phyloP scores from a whole-genome alignment of 1,140 invertebrate genomes.

The Caenorhabditis inopinata region DNA sequence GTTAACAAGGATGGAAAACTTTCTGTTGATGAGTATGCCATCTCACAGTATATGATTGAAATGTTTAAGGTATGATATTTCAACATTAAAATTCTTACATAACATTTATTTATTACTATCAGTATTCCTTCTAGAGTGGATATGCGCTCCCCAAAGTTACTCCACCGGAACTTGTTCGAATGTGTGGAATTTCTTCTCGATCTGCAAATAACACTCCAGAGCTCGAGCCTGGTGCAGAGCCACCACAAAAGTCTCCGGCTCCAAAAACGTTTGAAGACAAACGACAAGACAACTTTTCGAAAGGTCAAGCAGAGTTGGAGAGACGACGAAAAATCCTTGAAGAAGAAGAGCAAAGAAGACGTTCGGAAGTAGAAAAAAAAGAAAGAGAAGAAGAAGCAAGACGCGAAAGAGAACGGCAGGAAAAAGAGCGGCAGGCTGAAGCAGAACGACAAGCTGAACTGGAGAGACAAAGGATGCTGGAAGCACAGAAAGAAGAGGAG shows the following conservation, averaged over 20 bases:
- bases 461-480: conserved; percentile 73
- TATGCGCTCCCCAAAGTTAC: conserved; percentile 56
- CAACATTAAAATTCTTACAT: neutral
- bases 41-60: conserved; percentile 65
- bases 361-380: conserved; percentile 69
- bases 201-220: conserved; percentile 40
- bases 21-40: conserved; percentile 63
- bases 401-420: conserved; percentile 84
- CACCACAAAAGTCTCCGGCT: conserved; percentile 57
- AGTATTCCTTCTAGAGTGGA: conserved; percentile 53
- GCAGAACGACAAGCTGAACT: conserved; percentile 75
- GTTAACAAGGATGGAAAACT: conserved; percentile 65
- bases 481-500: conserved; percentile 69
- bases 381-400: conserved; percentile 87
- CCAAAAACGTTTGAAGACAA: conserved; percentile 88
- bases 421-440: conserved; percentile 75
- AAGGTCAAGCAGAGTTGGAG: conserved; percentile 94
- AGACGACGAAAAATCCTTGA: conserved; percentile 80
- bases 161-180: conserved; percentile 55
- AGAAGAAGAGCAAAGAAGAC: conserved; percentile 71
- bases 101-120: too few species aligned
- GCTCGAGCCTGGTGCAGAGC: conserved; percentile 52
- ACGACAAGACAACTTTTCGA: conserved; percentile 93
- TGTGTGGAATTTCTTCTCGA: conserved; percentile 36
- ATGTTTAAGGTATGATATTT: conserved; percentile 59